A percentile compares a stretch with the other conserved stretches of the same genome.
Evolutionary conservation across 1,140 invertebrate species (phyloP).

Genomic region (Drepana arcuata): DNA sequence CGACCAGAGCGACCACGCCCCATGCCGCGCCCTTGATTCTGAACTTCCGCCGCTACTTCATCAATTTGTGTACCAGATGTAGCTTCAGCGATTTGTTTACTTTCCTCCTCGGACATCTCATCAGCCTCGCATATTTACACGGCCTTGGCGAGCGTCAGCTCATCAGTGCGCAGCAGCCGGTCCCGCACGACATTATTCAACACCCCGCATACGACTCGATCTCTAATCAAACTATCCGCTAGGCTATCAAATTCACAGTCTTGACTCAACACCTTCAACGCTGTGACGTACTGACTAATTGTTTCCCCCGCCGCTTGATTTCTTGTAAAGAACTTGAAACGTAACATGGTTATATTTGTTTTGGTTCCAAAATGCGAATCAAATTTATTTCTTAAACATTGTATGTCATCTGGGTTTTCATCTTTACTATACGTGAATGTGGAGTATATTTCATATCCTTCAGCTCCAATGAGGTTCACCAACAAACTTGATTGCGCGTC

Average conservation of each 20-base stretch:
- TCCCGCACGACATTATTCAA: neutral
- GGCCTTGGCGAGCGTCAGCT: neutral
- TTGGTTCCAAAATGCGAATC: conserved; percentile 4
- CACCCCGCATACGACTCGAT: conserved; percentile 13
- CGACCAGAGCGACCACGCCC: neutral
- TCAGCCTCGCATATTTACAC: neutral
- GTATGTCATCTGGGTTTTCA: neutral
- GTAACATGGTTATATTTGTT: conserved; percentile 5
- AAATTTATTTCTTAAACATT: neutral
- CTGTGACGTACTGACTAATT: conserved; percentile 9
- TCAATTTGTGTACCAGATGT: no score
- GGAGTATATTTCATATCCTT: conserved; percentile 1
- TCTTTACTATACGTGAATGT: neutral
- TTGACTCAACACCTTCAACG: conserved; percentile 6
- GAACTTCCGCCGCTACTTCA: neutral
- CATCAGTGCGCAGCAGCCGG: no score
- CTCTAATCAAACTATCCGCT: conserved; percentile 5
- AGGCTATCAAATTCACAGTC: conserved; percentile 6
- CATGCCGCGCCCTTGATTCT: neutral
- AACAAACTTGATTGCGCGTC: conserved; percentile 13
- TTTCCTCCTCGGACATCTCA: neutral
- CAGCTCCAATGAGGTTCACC: conserved; percentile 14
- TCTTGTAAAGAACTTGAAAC: conserved; percentile 7
- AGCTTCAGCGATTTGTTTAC: neutral
- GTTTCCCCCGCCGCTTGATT: conserved; percentile 6